Evolutionary conservation across 2,888 invertebrate genomes (phyloP).

Genomic region (Drosophila anomalata): DNA sequence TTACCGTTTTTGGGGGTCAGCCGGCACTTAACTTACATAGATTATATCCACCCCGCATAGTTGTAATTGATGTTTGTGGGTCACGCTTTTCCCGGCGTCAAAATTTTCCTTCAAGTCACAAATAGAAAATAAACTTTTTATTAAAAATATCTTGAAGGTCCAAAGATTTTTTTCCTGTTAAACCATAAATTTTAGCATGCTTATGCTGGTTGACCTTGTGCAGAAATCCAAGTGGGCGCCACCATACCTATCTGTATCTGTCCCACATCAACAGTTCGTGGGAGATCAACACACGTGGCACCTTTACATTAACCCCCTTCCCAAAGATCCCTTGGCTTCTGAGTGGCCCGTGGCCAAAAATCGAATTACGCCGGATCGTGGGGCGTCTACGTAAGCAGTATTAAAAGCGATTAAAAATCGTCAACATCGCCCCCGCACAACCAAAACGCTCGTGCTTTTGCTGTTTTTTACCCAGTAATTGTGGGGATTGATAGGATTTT

Average conservation of each 20-base stretch:
- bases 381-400: constrained; percentile 38
- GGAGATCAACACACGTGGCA: constrained; percentile 42
- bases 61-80: constrained; percentile 34
- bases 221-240: constrained; percentile 38
- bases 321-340: constrained; percentile 5
- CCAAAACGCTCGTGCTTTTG: constrained; percentile 53
- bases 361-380: constrained; percentile 55
- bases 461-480: background rate
- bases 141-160: constrained; percentile 17
- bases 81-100: constrained; percentile 23
- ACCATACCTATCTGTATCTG: constrained; percentile 16
- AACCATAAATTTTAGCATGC: constrained; percentile 59
- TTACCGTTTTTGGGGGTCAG: constrained; percentile 53
- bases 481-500: background rate
- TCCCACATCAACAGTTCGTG: constrained; percentile 17
- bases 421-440: constrained; percentile 61
- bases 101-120: background rate
- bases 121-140: background rate
- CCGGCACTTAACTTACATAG: constrained; percentile 49
- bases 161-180: constrained; percentile 12
- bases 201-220: constrained; percentile 48
- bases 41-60: constrained; percentile 23
- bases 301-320: constrained; percentile 25
- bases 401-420: constrained; percentile 42
- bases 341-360: constrained; percentile 56